Percentiles rank a stretch among this genome's conserved stretches.
Evolutionary conservation across 2,888 invertebrate genomes (phyloP).

Genomic region (Apoderus coryli): DNA sequence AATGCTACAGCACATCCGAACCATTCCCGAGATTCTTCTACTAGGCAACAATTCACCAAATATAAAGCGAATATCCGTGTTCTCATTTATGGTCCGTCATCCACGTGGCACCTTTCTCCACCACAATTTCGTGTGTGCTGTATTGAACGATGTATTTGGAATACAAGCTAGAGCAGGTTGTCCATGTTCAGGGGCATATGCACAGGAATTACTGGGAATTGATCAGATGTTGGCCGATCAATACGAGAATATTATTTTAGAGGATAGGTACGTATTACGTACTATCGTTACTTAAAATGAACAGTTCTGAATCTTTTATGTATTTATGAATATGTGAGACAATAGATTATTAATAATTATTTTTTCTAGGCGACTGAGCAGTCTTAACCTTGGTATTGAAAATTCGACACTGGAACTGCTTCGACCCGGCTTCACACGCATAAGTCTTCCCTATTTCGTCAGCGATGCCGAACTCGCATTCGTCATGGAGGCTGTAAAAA

Average conservation of each 20-base stretch:
- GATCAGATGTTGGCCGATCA: conserved; percentile 58
- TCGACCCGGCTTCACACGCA: conserved; percentile 72
- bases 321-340: no score
- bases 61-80: conserved; percentile 59
- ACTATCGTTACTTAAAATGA: background rate
- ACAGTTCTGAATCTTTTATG: no score
- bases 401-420: conserved; percentile 51
- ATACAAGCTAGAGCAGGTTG: conserved; percentile 73
- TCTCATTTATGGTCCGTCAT: conserved; percentile 76
- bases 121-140: conserved; percentile 74
- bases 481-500: conserved; percentile 67
- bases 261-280: conserved; percentile 36
- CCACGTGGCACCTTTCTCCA: conserved; percentile 71
- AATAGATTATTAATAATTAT: no score
- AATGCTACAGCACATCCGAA: conserved; percentile 63
- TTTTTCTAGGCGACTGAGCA: conserved; percentile 34
- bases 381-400: conserved; percentile 29
- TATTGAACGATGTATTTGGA: conserved; percentile 83
- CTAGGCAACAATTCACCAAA: conserved; percentile 56
- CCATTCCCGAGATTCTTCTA: conserved; percentile 64
- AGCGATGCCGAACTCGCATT: conserved; percentile 65
- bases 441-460: conserved; percentile 78
- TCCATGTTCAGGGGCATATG: conserved; percentile 72
- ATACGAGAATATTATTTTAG: conserved; percentile 55
- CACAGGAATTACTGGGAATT: conserved; percentile 72